phyloP scores from a whole-genome alignment of 2,888 invertebrate species.

The Pilophorus perplexus region DNA sequence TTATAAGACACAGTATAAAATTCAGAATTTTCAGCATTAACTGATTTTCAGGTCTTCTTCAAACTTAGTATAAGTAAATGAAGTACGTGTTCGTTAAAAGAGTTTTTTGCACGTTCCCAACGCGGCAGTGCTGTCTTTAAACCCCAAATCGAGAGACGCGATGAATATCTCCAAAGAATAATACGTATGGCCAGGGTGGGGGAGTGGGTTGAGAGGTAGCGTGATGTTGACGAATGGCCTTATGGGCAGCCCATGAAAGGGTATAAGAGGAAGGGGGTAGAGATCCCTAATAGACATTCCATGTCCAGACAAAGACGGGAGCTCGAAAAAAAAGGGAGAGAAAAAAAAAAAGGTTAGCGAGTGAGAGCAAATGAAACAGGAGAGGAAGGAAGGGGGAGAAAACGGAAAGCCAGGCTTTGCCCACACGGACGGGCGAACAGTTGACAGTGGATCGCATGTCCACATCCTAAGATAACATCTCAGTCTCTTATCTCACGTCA shows the following conservation, averaged over 20 bases:
- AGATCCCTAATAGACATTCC: slow-evolving; percentile 42
- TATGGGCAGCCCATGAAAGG: slow-evolving; percentile 21
- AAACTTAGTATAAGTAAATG: too few relatives aligned
- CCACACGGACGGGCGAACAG: slow-evolving; percentile 26
- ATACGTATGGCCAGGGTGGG: too few relatives aligned
- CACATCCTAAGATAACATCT: slow-evolving; percentile 39
- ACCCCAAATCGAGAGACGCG: too few relatives aligned
- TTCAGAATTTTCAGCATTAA: too few relatives aligned
- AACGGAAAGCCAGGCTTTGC: slow-evolving; percentile 17
- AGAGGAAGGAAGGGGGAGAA: neutral
- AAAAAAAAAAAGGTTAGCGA: slow-evolving; percentile 20
- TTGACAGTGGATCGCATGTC: slow-evolving; percentile 42
- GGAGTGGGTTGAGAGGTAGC: slow-evolving; percentile 17
- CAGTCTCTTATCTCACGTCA: slow-evolving; percentile 42
- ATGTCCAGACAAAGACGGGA: slow-evolving; percentile 32
- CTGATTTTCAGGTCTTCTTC: too few relatives aligned
- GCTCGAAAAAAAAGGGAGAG: neutral
- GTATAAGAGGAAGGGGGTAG: slow-evolving; percentile 12
- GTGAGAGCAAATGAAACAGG: neutral
- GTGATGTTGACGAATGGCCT: slow-evolving; percentile 41
- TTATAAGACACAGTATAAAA: too few relatives aligned
- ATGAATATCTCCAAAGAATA: too few relatives aligned
- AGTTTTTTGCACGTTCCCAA: too few relatives aligned
- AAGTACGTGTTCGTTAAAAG: too few relatives aligned
- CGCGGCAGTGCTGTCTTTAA: too few relatives aligned